Percentiles rank a stretch among this genome's conserved stretches.
Evolutionary conservation across 2,888 invertebrate species (phyloP).

Genomic region (Autographa gamma): DNA sequence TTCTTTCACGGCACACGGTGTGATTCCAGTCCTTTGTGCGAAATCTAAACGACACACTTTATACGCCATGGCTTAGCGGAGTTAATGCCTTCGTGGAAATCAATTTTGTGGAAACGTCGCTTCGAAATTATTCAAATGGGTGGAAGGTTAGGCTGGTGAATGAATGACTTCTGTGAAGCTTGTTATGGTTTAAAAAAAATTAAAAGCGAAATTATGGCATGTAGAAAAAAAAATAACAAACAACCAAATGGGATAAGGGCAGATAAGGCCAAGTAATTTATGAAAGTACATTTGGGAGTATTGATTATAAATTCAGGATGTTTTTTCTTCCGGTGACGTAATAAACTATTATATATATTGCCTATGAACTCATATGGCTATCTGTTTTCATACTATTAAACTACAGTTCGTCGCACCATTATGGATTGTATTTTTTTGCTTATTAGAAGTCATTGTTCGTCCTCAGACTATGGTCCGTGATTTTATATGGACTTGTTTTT

Average conservation of each 20-base stretch:
- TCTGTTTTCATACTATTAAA: background rate
- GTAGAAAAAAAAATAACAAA: too few species aligned
- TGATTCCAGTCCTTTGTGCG: constrained; percentile 59
- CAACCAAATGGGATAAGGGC: too few species aligned
- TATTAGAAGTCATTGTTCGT: constrained; percentile 2
- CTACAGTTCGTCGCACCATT: constrained; percentile 1
- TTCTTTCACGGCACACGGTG: constrained; percentile 63
- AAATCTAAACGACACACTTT: constrained; percentile 67
- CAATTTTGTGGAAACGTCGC: constrained; percentile 56
- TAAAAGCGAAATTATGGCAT: too few species aligned
- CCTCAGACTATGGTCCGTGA: background rate
- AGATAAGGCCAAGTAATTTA: too few species aligned
- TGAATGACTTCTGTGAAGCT: background rate
- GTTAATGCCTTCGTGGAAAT: constrained; percentile 68
- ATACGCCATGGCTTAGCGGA: constrained; percentile 66
- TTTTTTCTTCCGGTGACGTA: background rate
- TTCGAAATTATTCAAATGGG: constrained; percentile 7
- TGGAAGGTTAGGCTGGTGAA: background rate
- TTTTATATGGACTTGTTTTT: background rate
- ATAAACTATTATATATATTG: too few species aligned
- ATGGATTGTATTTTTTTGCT: background rate
- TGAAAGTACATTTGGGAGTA: too few species aligned
- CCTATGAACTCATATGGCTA: background rate
- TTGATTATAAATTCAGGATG: background rate
- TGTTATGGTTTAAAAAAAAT: too few species aligned